Evolutionary conservation across 2,888 invertebrate genomes (phyloP).

Genomic region (Nymphalis polychloros): DNA sequence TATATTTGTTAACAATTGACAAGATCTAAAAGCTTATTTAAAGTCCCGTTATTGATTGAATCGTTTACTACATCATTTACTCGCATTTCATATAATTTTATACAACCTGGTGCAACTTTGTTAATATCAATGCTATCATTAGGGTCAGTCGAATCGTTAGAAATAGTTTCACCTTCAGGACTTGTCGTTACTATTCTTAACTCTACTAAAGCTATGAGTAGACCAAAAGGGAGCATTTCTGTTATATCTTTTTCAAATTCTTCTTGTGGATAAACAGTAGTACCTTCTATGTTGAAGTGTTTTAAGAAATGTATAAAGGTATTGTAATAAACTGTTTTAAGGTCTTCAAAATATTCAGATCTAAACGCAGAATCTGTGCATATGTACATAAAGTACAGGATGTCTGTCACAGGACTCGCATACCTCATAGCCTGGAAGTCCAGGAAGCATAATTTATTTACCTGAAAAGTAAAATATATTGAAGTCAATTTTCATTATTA

Average conservation of each 20-base stretch:
- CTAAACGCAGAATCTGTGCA: constrained; percentile 65
- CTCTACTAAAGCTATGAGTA: constrained; percentile 63
- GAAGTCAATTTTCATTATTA: too few relatives aligned
- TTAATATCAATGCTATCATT: constrained; percentile 39
- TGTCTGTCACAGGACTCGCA: constrained; percentile 63
- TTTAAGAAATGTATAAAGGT: constrained; percentile 54
- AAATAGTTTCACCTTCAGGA: constrained; percentile 26
- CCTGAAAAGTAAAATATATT: constrained; percentile 49
- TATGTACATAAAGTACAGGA: constrained; percentile 62
- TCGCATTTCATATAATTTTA: constrained; percentile 50
- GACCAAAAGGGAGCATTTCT: constrained; percentile 57
- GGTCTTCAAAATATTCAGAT: constrained; percentile 52
- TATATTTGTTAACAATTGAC: not conserved
- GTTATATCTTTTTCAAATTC: constrained; percentile 56
- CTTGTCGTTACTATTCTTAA: constrained; percentile 52
- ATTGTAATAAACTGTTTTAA: constrained; percentile 58
- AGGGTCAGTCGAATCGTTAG: constrained; percentile 40
- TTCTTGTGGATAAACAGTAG: constrained; percentile 52
- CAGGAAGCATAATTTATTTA: constrained; percentile 58
- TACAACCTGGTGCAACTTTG: constrained; percentile 28
- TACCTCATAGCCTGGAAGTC: constrained; percentile 71
- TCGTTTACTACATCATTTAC: constrained; percentile 67
- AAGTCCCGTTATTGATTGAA: constrained; percentile 53
- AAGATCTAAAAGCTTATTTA: constrained; percentile 50
- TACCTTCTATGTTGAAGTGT: constrained; percentile 53